Base-by-base conservation (phyloP, 1,140 invertebrate species). In the Coelopa frigida region DNA sequence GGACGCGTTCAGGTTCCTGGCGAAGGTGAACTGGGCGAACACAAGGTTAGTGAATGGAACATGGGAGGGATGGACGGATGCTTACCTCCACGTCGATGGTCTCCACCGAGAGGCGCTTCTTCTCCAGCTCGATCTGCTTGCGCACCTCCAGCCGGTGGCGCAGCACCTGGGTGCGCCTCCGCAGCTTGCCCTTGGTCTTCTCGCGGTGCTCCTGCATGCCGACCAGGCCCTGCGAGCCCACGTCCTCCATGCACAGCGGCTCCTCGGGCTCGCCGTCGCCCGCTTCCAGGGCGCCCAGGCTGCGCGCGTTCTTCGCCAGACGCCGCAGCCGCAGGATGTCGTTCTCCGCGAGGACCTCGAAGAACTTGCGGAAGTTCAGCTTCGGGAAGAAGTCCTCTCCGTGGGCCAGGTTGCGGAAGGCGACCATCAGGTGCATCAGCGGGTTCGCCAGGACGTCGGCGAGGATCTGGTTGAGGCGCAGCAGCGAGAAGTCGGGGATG, bases 401-500 rank as follows among this genome's bases (percentile, higher is more conserved):
- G 49, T 79, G 77, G 46, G 76, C 73, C 4, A 88, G 63, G 63
- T 84, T 83, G 44, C 80, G 70, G 50, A 86, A 59, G 0, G 82
- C 78, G 47, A 75, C 66, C 4, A 88, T 70, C 5, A 84, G 57
- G 58, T 86, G 78, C 71, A 82, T 75, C 0, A 85, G 69, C 1
- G 85, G 82, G 48, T 83, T 77, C 45, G 84, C 81, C 3, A 78
- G 68, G 22, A 87, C 80, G 36, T 82, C 74, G 2, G 79, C 75
- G 26, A 89, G 61, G 33, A 78, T 74, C 52, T 78, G 77, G 58
- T 85, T 83, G 11, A 81, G 72, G 43, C 75, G 74, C 23, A 79
- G 57, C 2, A 87, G 52, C 27, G 82, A 72, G 5, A 79, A 76
- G 39, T 73, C 74, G 0, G 82, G 79, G 39, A 85, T 79, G 39